Evolutionary conservation across 2,888 invertebrate species (phyloP).

Genomic region (Crocallis elinguaria): DNA sequence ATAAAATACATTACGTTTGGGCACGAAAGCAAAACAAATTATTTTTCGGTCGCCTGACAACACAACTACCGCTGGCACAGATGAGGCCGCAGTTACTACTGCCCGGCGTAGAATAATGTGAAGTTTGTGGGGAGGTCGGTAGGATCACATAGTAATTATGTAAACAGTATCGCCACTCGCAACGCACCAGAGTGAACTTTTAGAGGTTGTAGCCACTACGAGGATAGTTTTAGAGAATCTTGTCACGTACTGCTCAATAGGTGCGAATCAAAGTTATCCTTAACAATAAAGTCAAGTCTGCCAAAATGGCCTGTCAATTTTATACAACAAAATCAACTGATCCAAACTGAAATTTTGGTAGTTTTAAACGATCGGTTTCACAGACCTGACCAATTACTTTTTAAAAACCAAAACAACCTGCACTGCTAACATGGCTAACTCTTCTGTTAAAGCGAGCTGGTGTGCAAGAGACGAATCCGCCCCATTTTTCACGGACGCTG

Average conservation of each 20-base stretch:
- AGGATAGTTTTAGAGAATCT: no score
- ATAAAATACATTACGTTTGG: conserved; percentile 12
- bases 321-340: no score
- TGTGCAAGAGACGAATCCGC: neutral
- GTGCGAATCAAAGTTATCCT: no score
- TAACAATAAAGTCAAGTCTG: no score
- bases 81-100: neutral
- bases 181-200: neutral
- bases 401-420: no score
- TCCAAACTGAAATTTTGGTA: no score
- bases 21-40: conserved; percentile 22
- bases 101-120: neutral
- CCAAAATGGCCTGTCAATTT: no score
- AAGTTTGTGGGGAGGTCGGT: neutral
- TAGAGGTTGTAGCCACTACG: neutral
- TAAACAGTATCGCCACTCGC: neutral
- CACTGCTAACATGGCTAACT: neutral
- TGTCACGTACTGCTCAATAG: no score
- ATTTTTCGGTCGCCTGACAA: conserved; percentile 27
- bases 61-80: conserved; percentile 15
- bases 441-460: no score
- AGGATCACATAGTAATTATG: conserved; percentile 5
- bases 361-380: no score
- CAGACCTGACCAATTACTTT: no score
- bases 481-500: neutral